Evolutionary conservation across 2,888 invertebrate genomes (phyloP), one percentile per base, ranked within the genome.

Genomic region (Pristionchus fissidentatus): DNA sequence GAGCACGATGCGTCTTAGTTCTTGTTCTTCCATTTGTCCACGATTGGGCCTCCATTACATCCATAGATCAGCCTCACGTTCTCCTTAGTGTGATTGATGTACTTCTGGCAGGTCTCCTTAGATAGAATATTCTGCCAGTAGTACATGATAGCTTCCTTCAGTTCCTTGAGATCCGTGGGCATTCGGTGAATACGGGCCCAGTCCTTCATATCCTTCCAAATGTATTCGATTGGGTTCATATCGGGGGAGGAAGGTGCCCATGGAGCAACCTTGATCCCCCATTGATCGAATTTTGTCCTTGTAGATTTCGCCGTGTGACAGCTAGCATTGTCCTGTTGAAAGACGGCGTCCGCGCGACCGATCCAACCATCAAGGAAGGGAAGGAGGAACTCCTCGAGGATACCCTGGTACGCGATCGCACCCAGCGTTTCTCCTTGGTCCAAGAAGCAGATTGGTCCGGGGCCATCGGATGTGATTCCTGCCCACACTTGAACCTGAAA

Each of bases 401-500:
- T 66, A 2, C 41, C 66, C 29, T 66, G 66, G 29, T 66, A 66
- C 3, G 35, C 66, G 13, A 10, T 8, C 7, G 66, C 66, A 10
- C 41, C 41, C 3, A 66, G n/a, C 3, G 38, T 66, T 19, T 66
- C 66, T 35, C 38, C 35, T 22, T 66, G 35, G 22, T 41, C 22
- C 4, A 66, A 38, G n/a, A 66, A 66, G 15, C 35, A 35, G 19
- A 66, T 3, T 4, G 66, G 66, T 3, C 66, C 66, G 15, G 3
- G 66, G 38, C 66, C 66, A 38, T 66, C 66, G 19, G 4, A 1
- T 13, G 38, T 41, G n/a, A 66, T 66, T 2, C 35, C 66, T 32
- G 19, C 66, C 66, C 66, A 66, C 38, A 66, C 22, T 41, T 66
- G 66, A 10, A 66, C 38, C 66, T 66, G n/a, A 66, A 35, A 66